Base-by-base conservation (phyloP, 2,797 vertebrate genomes). In the Aeoliscus strigatus region DNA sequence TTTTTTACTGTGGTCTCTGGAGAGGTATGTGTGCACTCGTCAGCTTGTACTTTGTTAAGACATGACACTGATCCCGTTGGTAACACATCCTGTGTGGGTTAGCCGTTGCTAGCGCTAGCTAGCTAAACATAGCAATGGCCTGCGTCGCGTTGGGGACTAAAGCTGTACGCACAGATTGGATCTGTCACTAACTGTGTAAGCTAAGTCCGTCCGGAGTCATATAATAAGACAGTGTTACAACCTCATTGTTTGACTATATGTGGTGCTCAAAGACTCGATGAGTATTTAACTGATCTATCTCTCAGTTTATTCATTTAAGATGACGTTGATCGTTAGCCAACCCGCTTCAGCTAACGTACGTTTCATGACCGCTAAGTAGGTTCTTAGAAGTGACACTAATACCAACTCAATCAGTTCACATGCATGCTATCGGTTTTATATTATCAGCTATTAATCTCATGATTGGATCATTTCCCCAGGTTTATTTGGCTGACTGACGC, bases 11-110 rank as follows among this genome's bases (percentile, higher is more conserved):
- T 66, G 60, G 60, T 81, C 57, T 76, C 70, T 54, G 65, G 58
- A 85, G 79, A 83, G 85, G 83, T 87, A 79, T 16, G 72, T 60
- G 8, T 26, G 4, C 4, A 3, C 17, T 16, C 0, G 4, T 17
- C 8, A 1, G 0, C 2, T 1, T 21, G 6, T 27, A 9, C 25
- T 14, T 6, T 1, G n/a, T 38, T 9, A 45, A 26, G 5, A 5
- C 1, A 1, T 34, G 17, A 29, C 8, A 15, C n/a, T 6, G n/a
- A 12, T 32, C 17, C 16, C 7, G 18, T 23, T 12, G n/a, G 29
- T 23, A 12, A 32, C 33, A 13, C 46, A 21, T n/a, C n/a, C 35
- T 23, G 35, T 30, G 38, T 5, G 8, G 50, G 64, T 26, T 51
- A 56, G 36, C 36, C 9, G 17, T 9, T 39, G 59, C 54, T 79